Percentiles rank a stretch among this genome's conserved stretches.
Evolutionary conservation across 2,113 vertebrate species (phyloP).

Genomic region (Callorhinus ursinus): DNA sequence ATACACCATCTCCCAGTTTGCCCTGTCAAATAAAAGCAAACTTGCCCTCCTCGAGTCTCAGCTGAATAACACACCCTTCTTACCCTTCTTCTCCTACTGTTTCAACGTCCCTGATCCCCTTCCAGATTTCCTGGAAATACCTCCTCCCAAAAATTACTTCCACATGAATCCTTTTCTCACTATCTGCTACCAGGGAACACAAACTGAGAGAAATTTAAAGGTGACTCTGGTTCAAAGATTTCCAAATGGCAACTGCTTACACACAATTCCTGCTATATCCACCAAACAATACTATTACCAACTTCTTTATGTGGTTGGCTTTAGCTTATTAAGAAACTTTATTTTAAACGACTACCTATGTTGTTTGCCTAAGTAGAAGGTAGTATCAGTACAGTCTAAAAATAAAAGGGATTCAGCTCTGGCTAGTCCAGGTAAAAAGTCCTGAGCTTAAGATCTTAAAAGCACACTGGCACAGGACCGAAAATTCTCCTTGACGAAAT

Average conservation of each 20-base stretch:
- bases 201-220: background rate
- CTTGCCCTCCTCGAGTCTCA: background rate
- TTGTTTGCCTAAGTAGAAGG: background rate
- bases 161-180: background rate
- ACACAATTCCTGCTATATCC: background rate
- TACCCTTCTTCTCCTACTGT: background rate
- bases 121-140: background rate
- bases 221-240: background rate
- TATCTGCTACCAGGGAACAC: background rate
- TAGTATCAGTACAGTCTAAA: background rate
- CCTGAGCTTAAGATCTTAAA: background rate
- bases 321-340: background rate
- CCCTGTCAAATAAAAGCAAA: background rate
- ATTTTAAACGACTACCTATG: background rate
- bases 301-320: background rate
- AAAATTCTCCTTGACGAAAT: constrained; percentile 28
- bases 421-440: background rate
- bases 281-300: background rate
- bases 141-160: background rate
- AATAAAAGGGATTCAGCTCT: background rate
- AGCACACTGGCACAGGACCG: background rate
- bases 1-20: background rate
- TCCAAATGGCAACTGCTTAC: background rate
- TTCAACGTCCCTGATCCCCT: background rate
- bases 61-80: background rate